Percentiles rank a stretch among this genome's conserved stretches.
Conservation (phyloP, 2,797 vertebrate genomes). For the Xenopus petersii region DNA sequence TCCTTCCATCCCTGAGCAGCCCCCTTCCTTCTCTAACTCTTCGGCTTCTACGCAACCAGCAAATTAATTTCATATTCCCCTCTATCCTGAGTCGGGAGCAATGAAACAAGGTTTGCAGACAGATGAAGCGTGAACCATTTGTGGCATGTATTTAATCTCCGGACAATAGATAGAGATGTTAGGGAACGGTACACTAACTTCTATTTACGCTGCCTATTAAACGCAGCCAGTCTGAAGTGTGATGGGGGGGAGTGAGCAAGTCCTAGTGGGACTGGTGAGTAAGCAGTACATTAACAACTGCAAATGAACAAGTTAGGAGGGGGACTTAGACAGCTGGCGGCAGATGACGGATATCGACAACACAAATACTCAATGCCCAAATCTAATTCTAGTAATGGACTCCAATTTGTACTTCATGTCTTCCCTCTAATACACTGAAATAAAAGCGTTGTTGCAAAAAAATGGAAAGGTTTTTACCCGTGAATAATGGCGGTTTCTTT, state of each 20-base stretch:
- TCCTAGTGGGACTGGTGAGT: constrained; percentile 78
- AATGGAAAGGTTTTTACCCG: not conserved
- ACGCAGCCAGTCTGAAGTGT: constrained; percentile 79
- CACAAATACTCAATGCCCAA: constrained; percentile 62
- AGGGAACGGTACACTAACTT: constrained; percentile 84
- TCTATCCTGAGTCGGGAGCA: constrained; percentile 72
- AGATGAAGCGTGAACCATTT: constrained; percentile 82
- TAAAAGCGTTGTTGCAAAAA: not conserved
- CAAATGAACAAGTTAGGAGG: constrained; percentile 78
- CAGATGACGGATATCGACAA: constrained; percentile 73
- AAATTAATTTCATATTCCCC: constrained; percentile 83
- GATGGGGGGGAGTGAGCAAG: constrained; percentile 76
- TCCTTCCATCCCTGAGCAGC: constrained; percentile 50
- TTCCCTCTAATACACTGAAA: constrained; percentile 4
- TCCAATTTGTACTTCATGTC: constrained; percentile 28
- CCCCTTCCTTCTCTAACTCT: constrained; percentile 54
- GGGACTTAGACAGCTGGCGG: constrained; percentile 69
- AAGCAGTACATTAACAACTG: constrained; percentile 79
- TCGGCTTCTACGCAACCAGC: constrained; percentile 76
- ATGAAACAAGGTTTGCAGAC: constrained; percentile 73
- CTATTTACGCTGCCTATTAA: constrained; percentile 86
- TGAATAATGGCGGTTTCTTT: not conserved
- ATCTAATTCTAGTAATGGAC: constrained; percentile 65
- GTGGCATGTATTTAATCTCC: constrained; percentile 85
- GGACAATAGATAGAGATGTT: constrained; percentile 86